Conservation (phyloP, 2,113 vertebrate species). For the Tragelaphus strepsiceros region DNA sequence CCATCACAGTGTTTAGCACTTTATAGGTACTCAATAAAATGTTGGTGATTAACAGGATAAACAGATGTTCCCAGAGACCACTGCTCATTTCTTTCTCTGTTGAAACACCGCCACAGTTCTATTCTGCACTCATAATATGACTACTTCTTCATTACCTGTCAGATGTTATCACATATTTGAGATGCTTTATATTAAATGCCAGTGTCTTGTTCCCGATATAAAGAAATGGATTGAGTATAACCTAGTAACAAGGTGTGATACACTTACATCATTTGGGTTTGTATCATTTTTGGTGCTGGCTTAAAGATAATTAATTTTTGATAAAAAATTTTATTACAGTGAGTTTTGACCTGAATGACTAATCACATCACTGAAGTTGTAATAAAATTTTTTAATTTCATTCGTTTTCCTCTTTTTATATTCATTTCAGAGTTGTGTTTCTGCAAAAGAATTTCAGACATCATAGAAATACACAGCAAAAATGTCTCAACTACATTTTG, state of each 20-base stretch:
- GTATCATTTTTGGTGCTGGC: background rate
- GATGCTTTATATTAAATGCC: background rate
- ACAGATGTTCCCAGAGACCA: background rate
- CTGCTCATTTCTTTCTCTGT: background rate
- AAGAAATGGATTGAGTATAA: background rate
- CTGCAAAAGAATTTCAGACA: background rate
- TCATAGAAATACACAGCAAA: background rate
- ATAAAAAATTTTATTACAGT: background rate
- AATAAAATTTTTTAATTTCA: background rate
- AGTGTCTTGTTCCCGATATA: background rate
- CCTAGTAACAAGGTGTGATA: background rate
- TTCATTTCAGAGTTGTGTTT: background rate
- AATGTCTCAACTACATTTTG: background rate
- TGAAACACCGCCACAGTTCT: background rate
- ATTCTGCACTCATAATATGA: background rate
- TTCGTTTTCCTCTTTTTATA: constrained; percentile 14
- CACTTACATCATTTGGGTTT: background rate
- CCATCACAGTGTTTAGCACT: background rate
- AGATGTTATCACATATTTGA: background rate
- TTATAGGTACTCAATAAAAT: background rate
- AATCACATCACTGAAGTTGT: background rate
- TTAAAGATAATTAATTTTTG: background rate
- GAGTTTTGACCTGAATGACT: background rate
- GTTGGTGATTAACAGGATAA: background rate
- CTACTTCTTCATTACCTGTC: background rate